A percentile compares a stretch with the other conserved stretches of the same genome.
Evolutionary conservation across 2,113 vertebrate genomes (phyloP).

Genomic region (Ariopsis seemanni): DNA sequence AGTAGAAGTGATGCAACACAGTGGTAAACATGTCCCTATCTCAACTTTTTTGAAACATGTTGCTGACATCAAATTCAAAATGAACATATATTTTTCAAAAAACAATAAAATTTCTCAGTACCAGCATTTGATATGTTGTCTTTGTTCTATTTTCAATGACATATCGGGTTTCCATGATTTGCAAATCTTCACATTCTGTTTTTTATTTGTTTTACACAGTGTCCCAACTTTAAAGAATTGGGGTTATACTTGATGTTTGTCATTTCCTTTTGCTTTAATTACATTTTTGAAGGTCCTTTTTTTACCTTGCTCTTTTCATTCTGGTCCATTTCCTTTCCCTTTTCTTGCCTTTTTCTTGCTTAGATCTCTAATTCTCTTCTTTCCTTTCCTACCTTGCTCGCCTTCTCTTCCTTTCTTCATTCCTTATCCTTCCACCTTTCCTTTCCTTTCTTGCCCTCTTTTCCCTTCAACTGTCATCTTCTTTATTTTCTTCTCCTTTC

Average conservation of each 20-base stretch:
- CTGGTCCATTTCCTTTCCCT: background rate
- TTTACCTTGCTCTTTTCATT: background rate
- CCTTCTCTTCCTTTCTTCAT: background rate
- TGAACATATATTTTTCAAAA: too few relatives aligned
- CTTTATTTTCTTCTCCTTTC: background rate
- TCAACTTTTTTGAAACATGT: too few relatives aligned
- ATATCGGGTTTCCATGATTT: too few relatives aligned
- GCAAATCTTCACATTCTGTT: too few relatives aligned
- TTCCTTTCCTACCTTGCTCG: background rate
- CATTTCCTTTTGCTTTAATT: background rate
- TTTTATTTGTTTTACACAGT: too few relatives aligned
- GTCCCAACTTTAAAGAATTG: too few relatives aligned
- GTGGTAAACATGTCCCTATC: too few relatives aligned
- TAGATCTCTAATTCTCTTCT: background rate
- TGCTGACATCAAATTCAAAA: too few relatives aligned
- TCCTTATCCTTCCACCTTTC: background rate
- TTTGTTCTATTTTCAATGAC: too few relatives aligned
- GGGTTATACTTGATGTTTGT: background rate
- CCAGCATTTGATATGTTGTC: too few relatives aligned
- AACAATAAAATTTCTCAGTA: too few relatives aligned
- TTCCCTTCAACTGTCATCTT: background rate
- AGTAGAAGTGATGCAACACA: too few relatives aligned
- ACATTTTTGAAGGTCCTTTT: background rate
- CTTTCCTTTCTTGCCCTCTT: background rate
- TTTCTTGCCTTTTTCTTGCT: background rate